Evolutionary conservation across 2,113 vertebrate genomes (phyloP).

Genomic region (Takifugu bimaculatus): DNA sequence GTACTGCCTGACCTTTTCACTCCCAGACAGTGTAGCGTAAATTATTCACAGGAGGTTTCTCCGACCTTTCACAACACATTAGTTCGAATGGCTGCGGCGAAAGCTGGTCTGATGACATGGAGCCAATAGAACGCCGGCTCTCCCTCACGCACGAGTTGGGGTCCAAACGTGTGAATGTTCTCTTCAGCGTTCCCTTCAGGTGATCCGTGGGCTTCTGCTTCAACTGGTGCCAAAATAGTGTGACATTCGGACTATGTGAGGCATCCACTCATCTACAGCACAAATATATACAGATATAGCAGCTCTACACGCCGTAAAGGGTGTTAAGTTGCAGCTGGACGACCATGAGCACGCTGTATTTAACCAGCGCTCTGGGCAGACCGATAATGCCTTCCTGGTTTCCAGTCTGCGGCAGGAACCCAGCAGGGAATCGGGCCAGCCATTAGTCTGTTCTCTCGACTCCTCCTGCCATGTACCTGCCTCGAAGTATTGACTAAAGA

Average conservation of each 20-base stretch:
- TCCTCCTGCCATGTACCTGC: conserved; percentile 28
- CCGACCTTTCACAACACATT: neutral
- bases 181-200: too few relatives aligned
- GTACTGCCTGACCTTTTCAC: conserved; percentile 18
- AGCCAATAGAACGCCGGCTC: too few relatives aligned
- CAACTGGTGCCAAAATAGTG: too few relatives aligned
- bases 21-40: conserved; percentile 11
- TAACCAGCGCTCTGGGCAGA: conserved; percentile 26
- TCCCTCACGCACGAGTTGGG: too few relatives aligned
- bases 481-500: conserved; percentile 22
- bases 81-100: neutral
- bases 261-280: too few relatives aligned
- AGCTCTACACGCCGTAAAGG: too few relatives aligned
- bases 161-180: too few relatives aligned
- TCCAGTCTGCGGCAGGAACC: conserved; percentile 27
- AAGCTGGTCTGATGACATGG: too few relatives aligned
- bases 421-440: conserved; percentile 32
- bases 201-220: too few relatives aligned
- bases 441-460: conserved; percentile 38
- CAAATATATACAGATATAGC: too few relatives aligned
- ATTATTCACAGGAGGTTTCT: conserved; percentile 22
- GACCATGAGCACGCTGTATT: conserved; percentile 19
- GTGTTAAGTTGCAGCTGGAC: conserved; percentile 28
- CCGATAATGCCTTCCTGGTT: conserved; percentile 65
- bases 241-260: too few relatives aligned